Base-by-base conservation (phyloP, 2,113 vertebrate genomes). In the Callocephalon fimbriatum region DNA sequence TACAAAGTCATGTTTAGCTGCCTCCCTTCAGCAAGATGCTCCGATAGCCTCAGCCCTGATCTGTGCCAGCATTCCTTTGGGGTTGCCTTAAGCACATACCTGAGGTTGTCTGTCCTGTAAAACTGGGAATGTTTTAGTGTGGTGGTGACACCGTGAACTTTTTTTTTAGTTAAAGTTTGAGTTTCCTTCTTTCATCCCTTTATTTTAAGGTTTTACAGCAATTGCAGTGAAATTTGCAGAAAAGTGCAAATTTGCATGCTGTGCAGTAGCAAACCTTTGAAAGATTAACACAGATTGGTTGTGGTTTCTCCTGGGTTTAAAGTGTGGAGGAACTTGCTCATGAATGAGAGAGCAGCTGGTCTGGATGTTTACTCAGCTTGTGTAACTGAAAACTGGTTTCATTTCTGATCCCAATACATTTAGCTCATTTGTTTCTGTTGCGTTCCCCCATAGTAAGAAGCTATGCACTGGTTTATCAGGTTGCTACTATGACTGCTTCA, bases 1-100 rank as follows among this genome's bases (percentile, higher is more conserved):
- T 98, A 93, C 95, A 95, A 93, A 95, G 80, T 95, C 94, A 77
- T 83, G 95, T 83, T 95, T 92, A 71, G 90, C 66, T 63, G 62
- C 81, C 68, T 78, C 40, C 92, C 86, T 66, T 91, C 61, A 61
- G 85, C 45, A 29, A 92, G 92, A 88, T 96, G 90, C 92, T 94
- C 73, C 10, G 80, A 67, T 94, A 89, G 96, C 90, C 78, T 38
- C 62, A 23, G 42, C 59, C 90, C 95, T 92, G 94, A 91, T 95
- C 95, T 58, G 32, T 18, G 54, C 61, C 93, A 17, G 54, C 93
- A 72, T 97, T 95, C 95, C 91, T 96, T 29, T 12, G 40, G 15
- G 44, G 18, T 45, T 45, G n/a, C 15, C 13, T 61, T 40, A 29
- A 83, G 82, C 86, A 35, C 95, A 70, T 94, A 75, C 86, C 88